Percentiles rank a stretch among this genome's conserved stretches.
phyloP scores from a whole-genome alignment of 2,797 vertebrate species.

The Lagodon rhomboides region DNA sequence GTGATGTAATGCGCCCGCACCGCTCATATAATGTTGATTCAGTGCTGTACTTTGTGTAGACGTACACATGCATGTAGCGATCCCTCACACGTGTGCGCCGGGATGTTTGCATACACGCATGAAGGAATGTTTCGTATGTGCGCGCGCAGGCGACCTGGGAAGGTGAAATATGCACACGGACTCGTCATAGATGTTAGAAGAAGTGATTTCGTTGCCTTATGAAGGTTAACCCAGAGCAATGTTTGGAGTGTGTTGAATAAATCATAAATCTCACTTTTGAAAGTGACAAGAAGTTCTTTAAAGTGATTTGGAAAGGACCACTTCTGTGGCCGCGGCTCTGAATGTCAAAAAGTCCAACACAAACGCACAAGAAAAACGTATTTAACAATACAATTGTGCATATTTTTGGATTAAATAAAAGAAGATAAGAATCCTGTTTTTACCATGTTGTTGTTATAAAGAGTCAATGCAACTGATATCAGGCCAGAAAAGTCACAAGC shows the following conservation, averaged over 20 bases:
- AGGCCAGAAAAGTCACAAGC: neutral
- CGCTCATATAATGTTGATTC: conserved; percentile 77
- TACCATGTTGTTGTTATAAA: neutral
- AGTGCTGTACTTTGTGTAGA: conserved; percentile 53
- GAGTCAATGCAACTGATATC: neutral
- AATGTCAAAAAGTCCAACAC: too few relatives aligned
- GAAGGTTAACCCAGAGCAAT: too few relatives aligned
- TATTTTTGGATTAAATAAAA: neutral
- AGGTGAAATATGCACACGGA: neutral
- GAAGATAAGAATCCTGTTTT: neutral
- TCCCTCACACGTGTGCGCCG: neutral
- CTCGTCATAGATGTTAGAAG: too few relatives aligned
- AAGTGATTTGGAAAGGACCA: too few relatives aligned
- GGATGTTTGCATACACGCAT: conserved; percentile 9
- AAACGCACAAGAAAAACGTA: neutral
- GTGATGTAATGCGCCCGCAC: conserved; percentile 75
- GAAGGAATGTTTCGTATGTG: neutral
- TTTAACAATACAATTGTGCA: neutral
- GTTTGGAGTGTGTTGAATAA: too few relatives aligned
- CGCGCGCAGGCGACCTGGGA: neutral
- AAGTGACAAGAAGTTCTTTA: too few relatives aligned
- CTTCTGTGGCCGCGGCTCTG: too few relatives aligned
- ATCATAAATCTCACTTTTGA: too few relatives aligned
- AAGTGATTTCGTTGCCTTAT: too few relatives aligned
- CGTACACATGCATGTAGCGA: conserved; percentile 45